Evolutionary conservation across 2,113 vertebrate genomes (phyloP).

Genomic region (Motacilla tschutschensis): DNA sequence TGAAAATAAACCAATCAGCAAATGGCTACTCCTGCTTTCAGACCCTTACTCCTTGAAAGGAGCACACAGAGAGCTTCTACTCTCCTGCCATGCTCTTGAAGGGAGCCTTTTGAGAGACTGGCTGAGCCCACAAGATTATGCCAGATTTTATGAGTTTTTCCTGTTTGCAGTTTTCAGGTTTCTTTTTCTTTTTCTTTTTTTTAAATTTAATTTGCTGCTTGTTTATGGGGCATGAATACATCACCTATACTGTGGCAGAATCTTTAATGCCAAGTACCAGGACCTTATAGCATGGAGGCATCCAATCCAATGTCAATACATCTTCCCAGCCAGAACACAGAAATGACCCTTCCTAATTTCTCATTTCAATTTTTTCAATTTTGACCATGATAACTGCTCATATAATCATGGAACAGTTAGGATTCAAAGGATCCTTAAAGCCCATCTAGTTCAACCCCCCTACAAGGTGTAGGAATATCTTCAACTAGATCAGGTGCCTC

Average conservation of each 20-base stretch:
- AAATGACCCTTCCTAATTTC: background rate
- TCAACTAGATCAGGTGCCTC: background rate
- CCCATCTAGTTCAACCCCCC: background rate
- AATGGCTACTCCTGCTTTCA: background rate
- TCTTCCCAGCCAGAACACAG: background rate
- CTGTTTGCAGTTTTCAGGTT: background rate
- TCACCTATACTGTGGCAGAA: background rate
- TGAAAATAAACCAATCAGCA: background rate
- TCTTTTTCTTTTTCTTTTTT: too few species aligned
- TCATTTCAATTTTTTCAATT: background rate
- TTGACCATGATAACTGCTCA: background rate
- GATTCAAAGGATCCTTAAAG: background rate
- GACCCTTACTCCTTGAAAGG: background rate
- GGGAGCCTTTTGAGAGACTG: background rate
- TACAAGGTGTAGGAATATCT: background rate
- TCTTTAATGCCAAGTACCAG: background rate
- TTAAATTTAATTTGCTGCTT: background rate
- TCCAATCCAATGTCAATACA: background rate
- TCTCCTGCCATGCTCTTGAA: background rate
- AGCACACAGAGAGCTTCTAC: background rate
- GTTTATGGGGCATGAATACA: background rate
- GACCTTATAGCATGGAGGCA: background rate
- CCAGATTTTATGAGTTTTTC: background rate
- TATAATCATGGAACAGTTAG: background rate
- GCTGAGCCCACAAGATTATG: background rate